Conservation (phyloP, 2,113 vertebrate genomes). For the Hystrix cristata region DNA sequence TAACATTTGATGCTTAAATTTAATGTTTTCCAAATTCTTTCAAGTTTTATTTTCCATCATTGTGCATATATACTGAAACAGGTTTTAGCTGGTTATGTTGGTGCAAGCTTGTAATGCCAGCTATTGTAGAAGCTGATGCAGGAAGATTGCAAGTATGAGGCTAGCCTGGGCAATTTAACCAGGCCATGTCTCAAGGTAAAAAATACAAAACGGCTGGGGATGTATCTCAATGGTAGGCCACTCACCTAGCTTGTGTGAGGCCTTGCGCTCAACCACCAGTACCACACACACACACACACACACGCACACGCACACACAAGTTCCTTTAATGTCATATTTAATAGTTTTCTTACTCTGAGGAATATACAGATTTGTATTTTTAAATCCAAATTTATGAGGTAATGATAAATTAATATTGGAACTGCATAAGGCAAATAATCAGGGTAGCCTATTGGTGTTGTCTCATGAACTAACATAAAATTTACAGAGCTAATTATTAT, state of each 20-base stretch:
- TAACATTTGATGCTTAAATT: background rate
- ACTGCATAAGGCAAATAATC: background rate
- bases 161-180: background rate
- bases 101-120: background rate
- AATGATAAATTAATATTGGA: background rate
- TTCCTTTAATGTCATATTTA: background rate
- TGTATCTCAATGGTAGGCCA: background rate
- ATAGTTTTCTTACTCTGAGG: background rate
- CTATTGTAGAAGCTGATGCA: background rate
- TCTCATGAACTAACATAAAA: background rate
- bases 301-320: background rate
- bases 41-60: conserved; percentile 38
- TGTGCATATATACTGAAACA: background rate
- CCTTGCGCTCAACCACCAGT: background rate
- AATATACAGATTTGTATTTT: conserved; percentile 30
- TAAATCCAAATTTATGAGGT: background rate
- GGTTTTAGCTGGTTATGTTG: background rate
- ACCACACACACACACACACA: background rate
- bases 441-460: background rate
- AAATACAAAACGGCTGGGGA: background rate
- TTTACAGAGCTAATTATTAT: background rate
- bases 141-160: background rate
- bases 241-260: background rate
- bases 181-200: background rate
- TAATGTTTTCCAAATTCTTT: background rate